Evolutionary conservation across 2,888 invertebrate genomes (phyloP).

Genomic region (Conomelus anceps): DNA sequence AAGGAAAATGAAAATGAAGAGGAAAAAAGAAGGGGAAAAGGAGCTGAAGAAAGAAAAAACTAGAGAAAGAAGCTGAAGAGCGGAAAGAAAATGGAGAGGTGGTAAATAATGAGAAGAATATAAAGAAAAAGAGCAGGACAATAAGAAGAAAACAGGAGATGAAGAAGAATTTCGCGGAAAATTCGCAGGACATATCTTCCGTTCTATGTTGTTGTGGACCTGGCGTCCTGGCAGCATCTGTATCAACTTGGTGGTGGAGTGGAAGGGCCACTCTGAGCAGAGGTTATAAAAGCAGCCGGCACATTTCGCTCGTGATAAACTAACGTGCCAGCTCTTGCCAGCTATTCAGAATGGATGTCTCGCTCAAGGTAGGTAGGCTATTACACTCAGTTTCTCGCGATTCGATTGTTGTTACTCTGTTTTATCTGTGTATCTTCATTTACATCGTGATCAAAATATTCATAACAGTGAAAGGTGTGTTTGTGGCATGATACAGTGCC

Average conservation of each 20-base stretch:
- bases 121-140: background rate
- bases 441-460: background rate
- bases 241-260: background rate
- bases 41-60: background rate
- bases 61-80: background rate
- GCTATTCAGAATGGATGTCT: background rate
- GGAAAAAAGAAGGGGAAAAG: background rate
- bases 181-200: background rate
- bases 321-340: background rate
- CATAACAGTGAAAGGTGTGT: background rate
- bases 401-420: background rate
- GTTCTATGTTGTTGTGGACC: too few species aligned
- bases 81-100: background rate
- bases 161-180: background rate
- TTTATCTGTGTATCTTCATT: background rate
- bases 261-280: background rate
- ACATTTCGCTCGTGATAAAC: background rate
- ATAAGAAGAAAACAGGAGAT: background rate
- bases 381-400: background rate
- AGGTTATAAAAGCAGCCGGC: background rate
- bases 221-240: too few species aligned
- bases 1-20: background rate
- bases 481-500: background rate
- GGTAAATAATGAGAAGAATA: background rate
- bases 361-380: background rate